Base-by-base conservation (phyloP, 2,888 invertebrate genomes). In the Hypomecis punctinalis region DNA sequence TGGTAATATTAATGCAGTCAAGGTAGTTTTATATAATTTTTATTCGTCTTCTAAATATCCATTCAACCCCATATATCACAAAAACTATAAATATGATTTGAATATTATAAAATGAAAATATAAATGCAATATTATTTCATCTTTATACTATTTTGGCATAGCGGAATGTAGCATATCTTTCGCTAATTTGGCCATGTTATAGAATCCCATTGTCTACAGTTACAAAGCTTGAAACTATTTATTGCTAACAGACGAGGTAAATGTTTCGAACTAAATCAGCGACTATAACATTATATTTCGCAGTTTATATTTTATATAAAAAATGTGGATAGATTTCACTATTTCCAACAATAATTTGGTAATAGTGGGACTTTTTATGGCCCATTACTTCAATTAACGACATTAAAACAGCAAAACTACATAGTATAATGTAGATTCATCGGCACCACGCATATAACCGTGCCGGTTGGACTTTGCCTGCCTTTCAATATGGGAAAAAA, bases 141-240 rank as follows among this genome's bases (percentile, higher is more conserved):
- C 72, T 76, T 76, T 77, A 82, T 78, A 82, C 86, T 89, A 89
- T 85, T 90, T 90, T 91, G 89, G 90, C 88, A 90, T 83, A 85
- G 83, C 86, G 90, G 90, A 91, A 91, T 91, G 90, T 90, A 61
- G 77, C 79, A 81, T 80, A 81, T 79, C 78, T 82, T 81, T 83
- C 79, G 80, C 81, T 84, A 83, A 76, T 84, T 86, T 87, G 84
- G 84, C 86, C 78, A 48, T 65, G 51, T 8, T 11, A 51, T 37
- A 51, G n/a, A 56, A 58, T 39, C 11, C 13, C n/a, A 9, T 10
- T 35, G 11, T 51, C 36, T 49, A 55, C n/a, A 6, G 39, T 35
- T 35, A 11, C 5, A 47, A 37, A 46, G 35, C 35, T 37, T 5
- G 13, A 52, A 42, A 42, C 35, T 48, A 40, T 10, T 6, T 47